Percentiles rank a stretch among this genome's conserved stretches.
Evolutionary conservation across 2,888 invertebrate species (phyloP).

Genomic region (Xiphydria camelus): DNA sequence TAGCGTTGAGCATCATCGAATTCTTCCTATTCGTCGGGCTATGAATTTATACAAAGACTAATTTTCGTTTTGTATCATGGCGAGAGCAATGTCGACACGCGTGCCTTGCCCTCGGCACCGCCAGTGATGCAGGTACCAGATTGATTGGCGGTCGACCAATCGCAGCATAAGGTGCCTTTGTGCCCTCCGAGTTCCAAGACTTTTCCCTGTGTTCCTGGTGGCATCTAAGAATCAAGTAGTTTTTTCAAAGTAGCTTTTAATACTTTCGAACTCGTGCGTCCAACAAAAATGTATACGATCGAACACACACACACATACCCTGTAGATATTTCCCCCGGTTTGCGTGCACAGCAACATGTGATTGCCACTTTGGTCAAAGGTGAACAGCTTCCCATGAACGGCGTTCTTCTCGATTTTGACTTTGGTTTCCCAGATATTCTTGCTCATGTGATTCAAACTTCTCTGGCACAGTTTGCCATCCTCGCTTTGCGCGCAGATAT

Average conservation of each 20-base stretch:
- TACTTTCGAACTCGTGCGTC: background rate
- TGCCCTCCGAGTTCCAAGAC: constrained; percentile 62
- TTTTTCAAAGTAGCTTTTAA: background rate
- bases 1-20: too few relatives aligned
- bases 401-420: constrained; percentile 53
- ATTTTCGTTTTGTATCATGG: constrained; percentile 56
- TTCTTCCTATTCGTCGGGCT: too few relatives aligned
- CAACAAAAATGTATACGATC: background rate
- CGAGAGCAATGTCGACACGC: constrained; percentile 62
- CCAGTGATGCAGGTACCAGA: constrained; percentile 65
- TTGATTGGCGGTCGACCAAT: constrained; percentile 65
- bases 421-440: constrained; percentile 52
- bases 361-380: constrained; percentile 55
- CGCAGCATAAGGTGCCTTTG: constrained; percentile 62
- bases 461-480: constrained; percentile 57
- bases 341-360: constrained; percentile 56
- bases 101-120: constrained; percentile 63
- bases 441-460: constrained; percentile 59
- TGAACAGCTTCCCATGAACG: constrained; percentile 53
- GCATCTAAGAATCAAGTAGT: constrained; percentile 47
- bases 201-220: constrained; percentile 49
- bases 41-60: constrained; percentile 53
- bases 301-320: constrained; percentile 34
- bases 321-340: constrained; percentile 55
- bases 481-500: constrained; percentile 63